These are phyloP conservation scores for Panulirus ornatus DNA, from an alignment of 1,140 invertebrate species.

Conservation along the genomic window DNA sequence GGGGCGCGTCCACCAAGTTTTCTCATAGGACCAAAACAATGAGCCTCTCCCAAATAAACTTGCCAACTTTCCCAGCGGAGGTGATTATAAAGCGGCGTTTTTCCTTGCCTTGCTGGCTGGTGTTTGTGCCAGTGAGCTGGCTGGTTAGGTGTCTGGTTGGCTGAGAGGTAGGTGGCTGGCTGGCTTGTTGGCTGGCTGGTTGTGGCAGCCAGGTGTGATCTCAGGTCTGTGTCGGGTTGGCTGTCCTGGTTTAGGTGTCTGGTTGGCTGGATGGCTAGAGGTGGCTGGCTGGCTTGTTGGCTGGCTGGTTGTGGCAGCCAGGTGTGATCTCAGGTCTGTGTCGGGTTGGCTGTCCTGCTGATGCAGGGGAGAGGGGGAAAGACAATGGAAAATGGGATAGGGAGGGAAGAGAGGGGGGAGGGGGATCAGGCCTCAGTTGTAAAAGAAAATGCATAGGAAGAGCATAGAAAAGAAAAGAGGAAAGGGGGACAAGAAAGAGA, in stretches of 20 bases:
- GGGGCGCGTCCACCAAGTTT: constrained; percentile 26
- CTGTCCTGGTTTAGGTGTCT: too few relatives aligned
- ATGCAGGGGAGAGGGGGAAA: background rate
- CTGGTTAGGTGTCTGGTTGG: background rate
- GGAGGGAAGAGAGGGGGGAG: background rate
- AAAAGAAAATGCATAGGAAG: background rate
- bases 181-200: background rate
- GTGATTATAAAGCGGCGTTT: constrained; percentile 49
- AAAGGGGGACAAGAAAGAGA: background rate
- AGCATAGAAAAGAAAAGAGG: too few relatives aligned
- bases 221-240: too few relatives aligned
- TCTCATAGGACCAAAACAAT: constrained; percentile 53
- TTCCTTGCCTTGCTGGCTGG: background rate
- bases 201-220: too few relatives aligned
- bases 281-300: background rate
- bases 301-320: background rate
- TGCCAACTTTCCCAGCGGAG: constrained; percentile 45
- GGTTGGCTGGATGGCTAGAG: background rate
- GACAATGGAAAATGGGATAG: background rate
- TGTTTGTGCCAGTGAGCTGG: background rate
- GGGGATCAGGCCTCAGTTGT: background rate
- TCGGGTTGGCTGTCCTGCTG: background rate
- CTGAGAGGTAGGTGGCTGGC: too few relatives aligned
- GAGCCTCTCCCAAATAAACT: constrained; percentile 44
- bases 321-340: too few relatives aligned